phyloP scores from a whole-genome alignment of 1,140 invertebrate species.

The Philopotamus ludificatus region DNA sequence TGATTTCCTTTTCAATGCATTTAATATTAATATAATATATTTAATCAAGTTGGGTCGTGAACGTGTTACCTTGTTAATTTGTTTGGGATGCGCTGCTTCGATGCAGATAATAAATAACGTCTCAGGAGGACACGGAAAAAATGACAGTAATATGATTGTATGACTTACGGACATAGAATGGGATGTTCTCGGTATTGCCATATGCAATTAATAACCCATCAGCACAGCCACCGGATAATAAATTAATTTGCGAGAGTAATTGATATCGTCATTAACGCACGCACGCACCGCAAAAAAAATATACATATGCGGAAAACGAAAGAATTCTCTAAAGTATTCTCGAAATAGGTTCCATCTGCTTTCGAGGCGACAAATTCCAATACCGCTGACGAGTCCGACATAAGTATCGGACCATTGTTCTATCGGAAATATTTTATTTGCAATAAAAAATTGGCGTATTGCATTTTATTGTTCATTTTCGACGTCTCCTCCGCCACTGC shows the following conservation, averaged over 20 bases:
- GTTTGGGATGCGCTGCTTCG: slow-evolving; percentile 32
- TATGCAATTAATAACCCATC: neutral
- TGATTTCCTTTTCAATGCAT: neutral
- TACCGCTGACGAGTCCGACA: no score
- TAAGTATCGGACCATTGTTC: no score
- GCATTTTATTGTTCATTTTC: neutral
- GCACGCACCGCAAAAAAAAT: no score
- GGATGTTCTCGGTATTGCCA: slow-evolving; percentile 8
- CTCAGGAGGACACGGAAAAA: neutral
- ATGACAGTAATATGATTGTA: slow-evolving; percentile 26
- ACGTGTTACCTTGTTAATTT: slow-evolving; percentile 35
- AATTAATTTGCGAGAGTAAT: slow-evolving; percentile 19
- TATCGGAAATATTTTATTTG: no score
- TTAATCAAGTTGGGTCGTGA: neutral
- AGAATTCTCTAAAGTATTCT: no score
- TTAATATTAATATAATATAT: neutral
- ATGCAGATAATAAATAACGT: slow-evolving; percentile 26
- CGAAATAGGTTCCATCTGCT: neutral
- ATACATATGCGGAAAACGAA: no score
- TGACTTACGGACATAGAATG: slow-evolving; percentile 15
- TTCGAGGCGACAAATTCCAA: neutral
- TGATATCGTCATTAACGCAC: slow-evolving; percentile 19
- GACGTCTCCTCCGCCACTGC: neutral
- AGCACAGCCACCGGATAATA: neutral
- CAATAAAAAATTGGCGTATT: no score